phyloP scores from a whole-genome alignment of 1,140 invertebrate species.

The Sminthurides bifidus region DNA sequence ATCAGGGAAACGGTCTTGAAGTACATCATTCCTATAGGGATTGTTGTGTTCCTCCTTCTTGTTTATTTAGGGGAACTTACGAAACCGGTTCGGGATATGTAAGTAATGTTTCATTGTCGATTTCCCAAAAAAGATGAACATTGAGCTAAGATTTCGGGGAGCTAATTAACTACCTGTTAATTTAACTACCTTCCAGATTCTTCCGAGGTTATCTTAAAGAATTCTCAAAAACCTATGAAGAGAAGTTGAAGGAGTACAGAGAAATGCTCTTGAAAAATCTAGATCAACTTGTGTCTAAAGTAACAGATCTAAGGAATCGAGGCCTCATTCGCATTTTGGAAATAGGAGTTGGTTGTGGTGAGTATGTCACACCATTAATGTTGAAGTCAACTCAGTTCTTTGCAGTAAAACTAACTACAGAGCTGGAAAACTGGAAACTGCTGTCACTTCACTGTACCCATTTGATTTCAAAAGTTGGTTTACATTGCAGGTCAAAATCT shows the following conservation, averaged over 20 bases:
- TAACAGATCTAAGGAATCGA: slow-evolving; percentile 25
- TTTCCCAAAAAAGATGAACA: not conserved
- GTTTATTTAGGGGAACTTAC: slow-evolving; percentile 11
- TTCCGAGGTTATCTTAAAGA: slow-evolving; percentile 12
- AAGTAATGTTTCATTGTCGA: not conserved
- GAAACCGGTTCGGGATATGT: slow-evolving; percentile 18
- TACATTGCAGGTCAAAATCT: slow-evolving; percentile 33
- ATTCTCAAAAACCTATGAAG: slow-evolving; percentile 12
- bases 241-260: slow-evolving; percentile 15
- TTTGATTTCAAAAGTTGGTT: no score
- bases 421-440: no score
- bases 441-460: no score
- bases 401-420: no score
- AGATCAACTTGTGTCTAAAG: slow-evolving; percentile 14
- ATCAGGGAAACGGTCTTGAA: slow-evolving; percentile 22
- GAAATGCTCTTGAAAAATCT: slow-evolving; percentile 25
- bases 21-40: slow-evolving; percentile 13
- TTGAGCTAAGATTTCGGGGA: not conserved
- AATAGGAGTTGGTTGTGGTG: slow-evolving; percentile 31
- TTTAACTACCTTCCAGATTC: slow-evolving; percentile 16
- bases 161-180: not conserved
- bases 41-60: slow-evolving; percentile 3
- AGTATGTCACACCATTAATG: no score
- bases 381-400: no score
- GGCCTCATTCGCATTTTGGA: slow-evolving; percentile 31